A percentile compares a stretch with the other conserved stretches of the same genome.
These are phyloP conservation scores for Drosophila villosipedis DNA, from an alignment of 2,888 invertebrate species.

Conservation along the genomic window DNA sequence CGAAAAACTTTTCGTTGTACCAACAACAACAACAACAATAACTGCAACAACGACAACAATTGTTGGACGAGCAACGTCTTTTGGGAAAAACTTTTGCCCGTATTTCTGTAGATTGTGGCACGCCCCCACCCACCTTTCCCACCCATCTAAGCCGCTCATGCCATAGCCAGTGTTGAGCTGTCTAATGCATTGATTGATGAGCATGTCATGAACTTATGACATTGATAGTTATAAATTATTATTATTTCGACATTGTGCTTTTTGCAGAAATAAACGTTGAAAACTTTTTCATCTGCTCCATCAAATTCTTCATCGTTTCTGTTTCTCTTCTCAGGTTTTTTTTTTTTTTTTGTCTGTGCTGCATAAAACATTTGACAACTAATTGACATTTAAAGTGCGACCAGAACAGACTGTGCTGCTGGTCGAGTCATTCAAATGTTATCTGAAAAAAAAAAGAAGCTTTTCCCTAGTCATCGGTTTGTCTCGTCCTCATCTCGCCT, in stretches of 20 bases:
- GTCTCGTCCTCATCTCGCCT: conserved; percentile 15
- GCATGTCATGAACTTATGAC: conserved; percentile 84
- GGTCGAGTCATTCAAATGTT: conserved; percentile 39
- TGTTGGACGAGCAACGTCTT: conserved; percentile 39
- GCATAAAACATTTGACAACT: conserved; percentile 74
- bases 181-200: conserved; percentile 83
- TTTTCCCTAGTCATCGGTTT: conserved; percentile 14
- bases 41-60: conserved; percentile 12
- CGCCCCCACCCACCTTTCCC: conserved; percentile 6
- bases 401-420: conserved; percentile 15
- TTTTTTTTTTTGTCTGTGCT: conserved; percentile 19
- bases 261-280: conserved; percentile 42
- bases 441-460: conserved; percentile 7
- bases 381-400: conserved; percentile 77
- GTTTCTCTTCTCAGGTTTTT: conserved; percentile 6
- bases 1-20: conserved; percentile 43
- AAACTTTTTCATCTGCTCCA: conserved; percentile 40
- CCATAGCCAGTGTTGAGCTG: conserved; percentile 54
- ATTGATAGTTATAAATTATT: conserved; percentile 85
- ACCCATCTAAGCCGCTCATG: background rate
- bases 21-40: conserved; percentile 22
- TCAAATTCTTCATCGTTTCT: conserved; percentile 7
- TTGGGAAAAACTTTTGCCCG: conserved; percentile 32
- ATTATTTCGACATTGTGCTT: conserved; percentile 77
- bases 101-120: conserved; percentile 27